Base-by-base conservation (phyloP, 2,113 vertebrate genomes). In the Choloepus hoffmanni region DNA sequence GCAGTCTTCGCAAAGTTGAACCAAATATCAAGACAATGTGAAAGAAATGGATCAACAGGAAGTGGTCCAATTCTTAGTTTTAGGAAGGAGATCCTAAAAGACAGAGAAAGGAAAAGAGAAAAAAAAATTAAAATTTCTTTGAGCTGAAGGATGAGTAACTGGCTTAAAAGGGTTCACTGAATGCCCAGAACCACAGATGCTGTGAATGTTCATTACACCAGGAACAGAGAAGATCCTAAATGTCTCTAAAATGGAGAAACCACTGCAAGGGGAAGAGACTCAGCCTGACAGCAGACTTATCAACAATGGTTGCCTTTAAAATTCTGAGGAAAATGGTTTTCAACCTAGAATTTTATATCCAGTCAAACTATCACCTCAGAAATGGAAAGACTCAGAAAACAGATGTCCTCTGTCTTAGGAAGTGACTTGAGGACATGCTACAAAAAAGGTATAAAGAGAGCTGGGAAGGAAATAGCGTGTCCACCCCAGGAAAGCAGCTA, bases 31-130 rank as follows among this genome's bases (percentile, higher is more conserved):
- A 92, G 62, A 85, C n/a, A 24, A 77, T 33, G 30, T 36, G 50
- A 92, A 36, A 85, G 45, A 70, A 89, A 85, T 85, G 21, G n/a
- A 68, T 53, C 33, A 67, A 72, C 21, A 30, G 9, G 55, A 50
- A 28, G n/a, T 87, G n/a, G n/a, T 87, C 40, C 4, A 36, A 2
- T 60, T 84, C 11, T 45, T 43, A 68, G 24, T n/a, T 82, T 70
- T 21, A 92, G 63, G 89, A 97, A 83, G 85, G 60, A 70, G 40
- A 60, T 73, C 23, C n/a, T 68, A 58, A 77, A 81, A 89, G 89
- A 94, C 3, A 65, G 65, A 73, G 33, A 83, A 23, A 23, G 58
- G 16, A 88, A 53, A 92, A 83, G 62, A n/a, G 6, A 23, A 55
- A 85, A 48, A 28, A 74, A 33, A 53, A 21, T 72, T 5, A 45